Base-by-base conservation (phyloP, 2,797 vertebrate species). In the Oreortyx pictus region DNA sequence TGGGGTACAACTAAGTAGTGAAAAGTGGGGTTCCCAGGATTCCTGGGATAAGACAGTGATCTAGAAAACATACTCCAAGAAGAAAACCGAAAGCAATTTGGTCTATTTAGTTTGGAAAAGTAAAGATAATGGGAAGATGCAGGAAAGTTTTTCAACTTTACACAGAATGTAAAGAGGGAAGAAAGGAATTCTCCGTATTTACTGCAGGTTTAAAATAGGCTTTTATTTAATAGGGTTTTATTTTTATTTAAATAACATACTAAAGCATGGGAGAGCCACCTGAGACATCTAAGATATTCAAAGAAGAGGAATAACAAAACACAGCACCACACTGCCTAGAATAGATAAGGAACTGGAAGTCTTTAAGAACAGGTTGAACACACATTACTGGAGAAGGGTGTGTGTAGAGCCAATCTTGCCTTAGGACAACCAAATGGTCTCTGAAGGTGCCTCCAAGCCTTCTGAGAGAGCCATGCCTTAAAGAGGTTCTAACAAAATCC, bases 331-430 rank as follows among this genome's bases (percentile, higher is more conserved):
- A 39, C 77, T 88, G 56, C 35, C 25, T 35, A 50, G 61, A 82
- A 49, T 92, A 74, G 41, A 41, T 68, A 92, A 66, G 27, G 24
- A 85, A 82, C 18, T 52, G 39, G 39, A 74, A 65, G 27, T 37
- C 81, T 73, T 94, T 41, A 64, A 80, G 72, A 95, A 83, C 88
- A 79, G 56, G 60, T 61, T 82, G 67, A 82, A 79, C 80, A 22
- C 5, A 47, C 19, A 62, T 49, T 37, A 81, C 41, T 60, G 14
- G 78, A 47, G 56, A 89, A 86, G 3, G 13, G 88, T 46, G 39
- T 16, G 13, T 83, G 77, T 56, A 70, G 56, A 89, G 6, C 22
- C 75, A 47, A 47, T 76, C 70, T 85, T 78, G 65, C 73, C 54
- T 66, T 72, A 70, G 59, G 82, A 72, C 39, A 95, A 89, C 54